Conservation (phyloP, 2,888 invertebrate genomes). For the Gibbula magus region DNA sequence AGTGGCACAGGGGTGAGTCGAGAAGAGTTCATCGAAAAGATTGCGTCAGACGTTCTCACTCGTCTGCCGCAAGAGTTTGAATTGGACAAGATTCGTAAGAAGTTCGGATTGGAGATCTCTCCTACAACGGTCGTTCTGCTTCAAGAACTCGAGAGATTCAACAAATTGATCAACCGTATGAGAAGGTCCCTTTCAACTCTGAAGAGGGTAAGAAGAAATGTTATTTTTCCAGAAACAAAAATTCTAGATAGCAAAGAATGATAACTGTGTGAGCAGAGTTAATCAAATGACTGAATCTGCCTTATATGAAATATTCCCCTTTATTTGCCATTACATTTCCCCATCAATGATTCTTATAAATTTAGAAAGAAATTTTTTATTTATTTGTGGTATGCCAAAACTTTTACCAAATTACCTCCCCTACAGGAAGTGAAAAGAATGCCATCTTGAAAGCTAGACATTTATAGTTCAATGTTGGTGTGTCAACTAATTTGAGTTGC, state of each 20-base stretch:
- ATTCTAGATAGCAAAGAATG: too few relatives aligned
- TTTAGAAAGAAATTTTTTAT: too few relatives aligned
- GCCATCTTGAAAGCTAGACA: too few relatives aligned
- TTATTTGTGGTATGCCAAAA: too few relatives aligned
- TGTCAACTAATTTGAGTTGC: too few relatives aligned
- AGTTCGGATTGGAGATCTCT: conserved; percentile 86
- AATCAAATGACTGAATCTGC: not conserved
- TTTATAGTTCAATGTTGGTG: too few relatives aligned
- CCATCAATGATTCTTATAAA: too few relatives aligned
- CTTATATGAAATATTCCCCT: not conserved
- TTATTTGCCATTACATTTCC: not conserved
- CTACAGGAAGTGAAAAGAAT: too few relatives aligned
- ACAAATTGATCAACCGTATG: conserved; percentile 85
- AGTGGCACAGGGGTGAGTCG: conserved; percentile 84
- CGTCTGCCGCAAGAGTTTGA: conserved; percentile 88
- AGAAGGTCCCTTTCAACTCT: conserved; percentile 83
- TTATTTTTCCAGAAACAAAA: not conserved
- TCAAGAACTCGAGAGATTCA: conserved; percentile 91
- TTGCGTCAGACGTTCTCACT: conserved; percentile 85
- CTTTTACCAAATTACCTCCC: too few relatives aligned
- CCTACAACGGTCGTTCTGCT: conserved; percentile 90
- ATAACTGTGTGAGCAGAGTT: not conserved
- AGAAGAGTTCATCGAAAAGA: conserved; percentile 88
- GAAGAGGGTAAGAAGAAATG: conserved; percentile 70
- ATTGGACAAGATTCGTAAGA: conserved; percentile 86